Evolutionary conservation across 2,797 vertebrate species (phyloP).

Genomic region (Clarias fuscus): DNA sequence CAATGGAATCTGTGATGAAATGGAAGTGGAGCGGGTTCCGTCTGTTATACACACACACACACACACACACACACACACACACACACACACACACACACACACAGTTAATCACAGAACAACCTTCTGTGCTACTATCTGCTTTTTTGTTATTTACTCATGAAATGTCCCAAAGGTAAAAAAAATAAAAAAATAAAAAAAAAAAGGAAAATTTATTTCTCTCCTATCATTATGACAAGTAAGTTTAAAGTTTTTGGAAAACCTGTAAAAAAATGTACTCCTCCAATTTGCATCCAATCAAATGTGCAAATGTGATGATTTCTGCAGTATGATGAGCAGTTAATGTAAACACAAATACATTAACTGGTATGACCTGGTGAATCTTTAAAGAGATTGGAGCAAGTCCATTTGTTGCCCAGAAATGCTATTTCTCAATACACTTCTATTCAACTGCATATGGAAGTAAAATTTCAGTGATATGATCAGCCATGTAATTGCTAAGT

Average conservation of each 20-base stretch:
- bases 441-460: background rate
- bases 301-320: background rate
- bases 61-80: constrained; percentile 12
- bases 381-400: background rate
- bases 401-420: background rate
- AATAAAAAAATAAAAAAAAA: background rate
- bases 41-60: constrained; percentile 65
- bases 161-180: background rate
- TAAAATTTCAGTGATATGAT: background rate
- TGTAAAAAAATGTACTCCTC: background rate
- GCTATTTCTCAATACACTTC: background rate
- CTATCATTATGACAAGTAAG: too few species aligned
- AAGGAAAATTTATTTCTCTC: too few species aligned
- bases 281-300: background rate
- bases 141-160: background rate
- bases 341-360: background rate
- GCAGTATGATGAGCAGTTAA: background rate
- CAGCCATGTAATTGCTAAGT: background rate
- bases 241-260: background rate
- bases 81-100: constrained; percentile 18
- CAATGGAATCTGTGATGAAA: constrained; percentile 94
- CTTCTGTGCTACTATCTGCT: background rate
- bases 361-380: background rate
- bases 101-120: constrained; percentile 2
- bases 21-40: constrained; percentile 98